Percentiles rank a stretch among this genome's conserved stretches.
Conservation (phyloP, 2,113 vertebrate species). For the Psittacula cyanocephala region DNA sequence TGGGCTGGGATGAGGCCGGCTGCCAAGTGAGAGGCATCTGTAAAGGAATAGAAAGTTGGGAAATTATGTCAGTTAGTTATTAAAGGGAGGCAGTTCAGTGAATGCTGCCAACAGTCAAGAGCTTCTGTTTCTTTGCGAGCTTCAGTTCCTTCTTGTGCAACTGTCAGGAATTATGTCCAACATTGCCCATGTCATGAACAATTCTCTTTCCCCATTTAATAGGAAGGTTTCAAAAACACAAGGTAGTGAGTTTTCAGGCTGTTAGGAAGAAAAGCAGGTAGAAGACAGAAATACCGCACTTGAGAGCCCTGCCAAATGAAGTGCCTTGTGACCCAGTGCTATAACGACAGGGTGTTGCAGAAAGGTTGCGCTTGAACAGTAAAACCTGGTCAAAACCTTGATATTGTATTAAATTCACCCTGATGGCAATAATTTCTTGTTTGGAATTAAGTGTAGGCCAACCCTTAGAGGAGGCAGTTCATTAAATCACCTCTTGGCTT, state of each 20-base stretch:
- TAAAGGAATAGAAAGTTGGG: constrained; percentile 7
- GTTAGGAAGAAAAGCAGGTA: not conserved
- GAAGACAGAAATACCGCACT: not conserved
- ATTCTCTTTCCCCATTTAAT: not conserved
- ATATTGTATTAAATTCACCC: not conserved
- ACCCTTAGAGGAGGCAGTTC: not conserved
- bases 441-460: not conserved
- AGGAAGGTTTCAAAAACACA: not conserved
- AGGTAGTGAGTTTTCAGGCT: not conserved
- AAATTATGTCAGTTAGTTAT: constrained; percentile 43
- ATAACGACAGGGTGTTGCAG: not conserved
- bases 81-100: constrained; percentile 6
- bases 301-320: not conserved
- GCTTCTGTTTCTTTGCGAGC: constrained; percentile 25
- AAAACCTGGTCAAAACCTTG: not conserved
- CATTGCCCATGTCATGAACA: not conserved
- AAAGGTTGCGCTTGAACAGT: not conserved
- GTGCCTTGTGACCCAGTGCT: not conserved
- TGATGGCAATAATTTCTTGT: not conserved
- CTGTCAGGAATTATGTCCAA: not conserved
- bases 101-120: constrained; percentile 40
- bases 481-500: not conserved
- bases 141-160: constrained; percentile 22
- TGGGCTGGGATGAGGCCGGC: not conserved
- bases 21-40: constrained; percentile 17